Evolutionary conservation across 1,140 invertebrate species (phyloP).

Genomic region (Drosophila murphyi): DNA sequence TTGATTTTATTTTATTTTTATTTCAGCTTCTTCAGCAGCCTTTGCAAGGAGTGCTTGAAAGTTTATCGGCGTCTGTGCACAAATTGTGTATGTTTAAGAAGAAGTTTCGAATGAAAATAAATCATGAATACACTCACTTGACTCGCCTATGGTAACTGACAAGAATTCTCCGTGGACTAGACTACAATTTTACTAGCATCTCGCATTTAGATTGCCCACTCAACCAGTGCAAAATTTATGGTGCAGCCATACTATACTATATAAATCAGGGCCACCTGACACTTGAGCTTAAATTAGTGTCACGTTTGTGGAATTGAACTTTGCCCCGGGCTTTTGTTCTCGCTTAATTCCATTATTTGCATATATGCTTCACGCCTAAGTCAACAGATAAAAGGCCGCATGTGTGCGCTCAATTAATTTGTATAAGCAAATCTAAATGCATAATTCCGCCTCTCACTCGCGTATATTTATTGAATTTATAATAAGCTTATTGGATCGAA

Average conservation of each 20-base stretch:
- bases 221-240: constrained; percentile 61
- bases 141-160: constrained; percentile 37
- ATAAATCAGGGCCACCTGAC: constrained; percentile 41
- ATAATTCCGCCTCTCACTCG: constrained; percentile 1
- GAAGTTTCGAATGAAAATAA: constrained; percentile 76
- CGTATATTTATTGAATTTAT: constrained; percentile 2
- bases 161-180: constrained; percentile 34
- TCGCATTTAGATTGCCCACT: constrained; percentile 46
- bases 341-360: constrained; percentile 16
- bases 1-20: constrained; percentile 3
- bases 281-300: constrained; percentile 38
- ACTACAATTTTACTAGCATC: constrained; percentile 14
- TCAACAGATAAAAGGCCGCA: constrained; percentile 40
- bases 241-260: constrained; percentile 40
- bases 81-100: constrained; percentile 57
- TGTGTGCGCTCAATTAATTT: constrained; percentile 62
- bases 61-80: constrained; percentile 41
- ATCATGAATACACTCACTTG: constrained; percentile 64
- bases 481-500: constrained; percentile 4
- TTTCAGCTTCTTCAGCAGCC: constrained; percentile 33
- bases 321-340: constrained; percentile 5
- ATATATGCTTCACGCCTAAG: neutral
- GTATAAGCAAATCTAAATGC: constrained; percentile 41
- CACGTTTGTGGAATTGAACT: constrained; percentile 12
- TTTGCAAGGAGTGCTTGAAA: constrained; percentile 51